These are phyloP conservation scores for Melolontha melolontha DNA, from an alignment of 2,888 invertebrate genomes.

Conservation along the genomic window DNA sequence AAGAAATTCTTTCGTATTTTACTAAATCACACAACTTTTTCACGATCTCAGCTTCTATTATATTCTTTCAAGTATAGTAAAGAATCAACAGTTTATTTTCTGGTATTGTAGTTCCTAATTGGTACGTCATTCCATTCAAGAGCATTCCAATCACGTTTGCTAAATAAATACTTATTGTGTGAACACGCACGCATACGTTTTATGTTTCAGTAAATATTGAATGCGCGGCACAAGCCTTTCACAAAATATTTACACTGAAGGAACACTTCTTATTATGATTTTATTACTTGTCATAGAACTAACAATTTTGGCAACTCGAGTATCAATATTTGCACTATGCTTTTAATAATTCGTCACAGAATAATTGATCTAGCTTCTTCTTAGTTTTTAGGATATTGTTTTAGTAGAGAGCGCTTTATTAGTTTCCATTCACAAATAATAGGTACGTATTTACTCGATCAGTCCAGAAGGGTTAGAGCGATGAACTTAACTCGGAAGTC, in stretches of 20 bases:
- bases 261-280: conserved; percentile 18
- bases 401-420: conserved; percentile 1
- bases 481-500: conserved; percentile 61
- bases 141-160: conserved; percentile 19
- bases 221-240: conserved; percentile 15
- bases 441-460: conserved; percentile 25
- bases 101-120: neutral
- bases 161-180: conserved; percentile 8
- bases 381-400: neutral
- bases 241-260: conserved; percentile 28
- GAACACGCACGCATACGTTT: conserved; percentile 5
- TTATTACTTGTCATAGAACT: conserved; percentile 11
- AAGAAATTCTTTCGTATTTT: conserved; percentile 1
- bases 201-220: conserved; percentile 33
- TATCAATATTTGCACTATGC: conserved; percentile 20
- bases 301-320: conserved; percentile 33
- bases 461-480: conserved; percentile 51
- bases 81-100: conserved; percentile 3
- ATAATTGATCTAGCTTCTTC: conserved; percentile 1
- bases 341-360: neutral
- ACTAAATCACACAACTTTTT: conserved; percentile 40
- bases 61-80: conserved; percentile 1
- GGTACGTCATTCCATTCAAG: conserved; percentile 12
- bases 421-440: neutral
- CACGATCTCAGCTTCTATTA: conserved; percentile 1